Conservation (phyloP, 2,888 invertebrate species). For the Tryphoninae sp. region DNA sequence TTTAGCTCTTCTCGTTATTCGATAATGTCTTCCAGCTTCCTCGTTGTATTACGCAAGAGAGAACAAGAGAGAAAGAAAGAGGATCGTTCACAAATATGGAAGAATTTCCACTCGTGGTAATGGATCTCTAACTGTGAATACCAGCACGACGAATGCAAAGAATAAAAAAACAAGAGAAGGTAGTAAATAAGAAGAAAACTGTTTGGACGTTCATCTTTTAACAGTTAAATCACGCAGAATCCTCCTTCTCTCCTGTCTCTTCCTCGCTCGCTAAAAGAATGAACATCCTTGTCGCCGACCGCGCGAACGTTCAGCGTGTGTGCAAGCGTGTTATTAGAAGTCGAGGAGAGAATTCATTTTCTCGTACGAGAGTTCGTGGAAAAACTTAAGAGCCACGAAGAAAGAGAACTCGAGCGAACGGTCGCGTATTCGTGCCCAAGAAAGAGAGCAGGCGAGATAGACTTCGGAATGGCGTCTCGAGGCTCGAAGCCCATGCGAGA, state of each 20-base stretch:
- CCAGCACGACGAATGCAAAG: neutral
- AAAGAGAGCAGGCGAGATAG: neutral
- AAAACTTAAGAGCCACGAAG: conserved; percentile 21
- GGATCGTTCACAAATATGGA: neutral
- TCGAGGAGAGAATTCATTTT: conserved; percentile 22
- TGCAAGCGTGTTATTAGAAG: conserved; percentile 5
- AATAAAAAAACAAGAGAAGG: no score
- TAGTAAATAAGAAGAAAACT: neutral
- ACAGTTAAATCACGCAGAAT: neutral
- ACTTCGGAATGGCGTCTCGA: conserved; percentile 36
- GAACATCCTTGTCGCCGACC: conserved; percentile 5
- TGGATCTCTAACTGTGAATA: conserved; percentile 21
- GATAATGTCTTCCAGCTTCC: conserved; percentile 11
- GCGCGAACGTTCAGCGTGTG: neutral
- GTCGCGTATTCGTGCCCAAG: neutral
- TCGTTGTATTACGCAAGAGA: conserved; percentile 6
- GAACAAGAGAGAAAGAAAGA: neutral
- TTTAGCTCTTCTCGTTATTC: conserved; percentile 16
- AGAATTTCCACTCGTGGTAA: conserved; percentile 19
- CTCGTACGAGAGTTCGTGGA: conserved; percentile 14
- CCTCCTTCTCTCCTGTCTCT: neutral
- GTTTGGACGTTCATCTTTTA: conserved; percentile 4
- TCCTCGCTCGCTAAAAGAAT: conserved; percentile 9
- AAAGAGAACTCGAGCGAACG: neutral
- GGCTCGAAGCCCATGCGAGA: conserved; percentile 23